A percentile compares a stretch with the other conserved stretches of the same genome.
These are phyloP conservation scores for Lepisosteus osseus DNA, from an alignment of 2,113 vertebrate species.

Conservation along the genomic window DNA sequence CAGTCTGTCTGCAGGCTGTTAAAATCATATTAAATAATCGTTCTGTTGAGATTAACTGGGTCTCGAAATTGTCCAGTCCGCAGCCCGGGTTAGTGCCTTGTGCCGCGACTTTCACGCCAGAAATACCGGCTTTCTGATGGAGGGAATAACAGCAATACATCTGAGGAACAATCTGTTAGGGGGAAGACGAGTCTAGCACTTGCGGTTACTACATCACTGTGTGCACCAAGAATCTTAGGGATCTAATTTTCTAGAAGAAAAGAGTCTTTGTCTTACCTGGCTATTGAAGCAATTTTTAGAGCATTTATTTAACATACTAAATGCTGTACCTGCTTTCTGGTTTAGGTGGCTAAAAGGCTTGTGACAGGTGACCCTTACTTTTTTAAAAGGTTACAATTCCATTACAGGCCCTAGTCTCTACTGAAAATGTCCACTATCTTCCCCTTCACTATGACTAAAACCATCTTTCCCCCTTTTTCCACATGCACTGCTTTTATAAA, in stretches of 20 bases:
- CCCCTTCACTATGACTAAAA: slow-evolving; percentile 53
- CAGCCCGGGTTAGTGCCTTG: too few species aligned
- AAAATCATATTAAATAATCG: too few species aligned
- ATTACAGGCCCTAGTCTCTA: background rate
- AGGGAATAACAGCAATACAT: too few species aligned
- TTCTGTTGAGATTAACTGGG: too few species aligned
- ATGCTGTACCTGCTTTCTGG: background rate
- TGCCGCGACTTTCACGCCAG: too few species aligned
- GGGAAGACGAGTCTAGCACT: too few species aligned
- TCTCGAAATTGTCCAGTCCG: too few species aligned
- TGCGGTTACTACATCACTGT: background rate
- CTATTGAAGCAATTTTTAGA: background rate
- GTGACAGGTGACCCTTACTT: slow-evolving; percentile 1
- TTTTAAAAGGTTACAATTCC: background rate
- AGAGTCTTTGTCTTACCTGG: background rate
- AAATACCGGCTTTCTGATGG: too few species aligned
- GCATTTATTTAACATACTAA: background rate
- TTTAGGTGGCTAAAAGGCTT: background rate
- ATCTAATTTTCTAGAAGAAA: background rate
- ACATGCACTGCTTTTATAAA: slow-evolving; percentile 62
- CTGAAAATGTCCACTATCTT: background rate
- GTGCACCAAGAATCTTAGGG: background rate
- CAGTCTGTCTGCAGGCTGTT: too few species aligned
- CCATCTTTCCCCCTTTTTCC: slow-evolving; percentile 47
- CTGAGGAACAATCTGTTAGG: too few species aligned